These are phyloP conservation scores for Acrobasis repandana DNA, from an alignment of 2,888 invertebrate genomes.

Conservation along the genomic window DNA sequence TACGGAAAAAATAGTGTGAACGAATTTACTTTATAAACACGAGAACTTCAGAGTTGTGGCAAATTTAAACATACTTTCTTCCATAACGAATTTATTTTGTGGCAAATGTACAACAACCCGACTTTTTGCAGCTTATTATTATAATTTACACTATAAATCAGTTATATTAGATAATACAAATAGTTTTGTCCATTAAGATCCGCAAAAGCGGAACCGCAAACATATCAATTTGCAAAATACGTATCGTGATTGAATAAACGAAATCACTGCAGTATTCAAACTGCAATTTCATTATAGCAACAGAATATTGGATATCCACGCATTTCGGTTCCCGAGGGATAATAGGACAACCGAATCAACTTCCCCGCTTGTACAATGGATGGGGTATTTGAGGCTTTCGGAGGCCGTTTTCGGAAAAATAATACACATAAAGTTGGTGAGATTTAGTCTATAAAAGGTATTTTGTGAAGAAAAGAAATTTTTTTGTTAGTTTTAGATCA, in stretches of 20 bases:
- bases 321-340: conserved; percentile 59
- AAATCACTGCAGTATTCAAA: conserved; percentile 72
- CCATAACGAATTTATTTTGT: too few species aligned
- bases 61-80: too few species aligned
- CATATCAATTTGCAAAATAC: conserved; percentile 53
- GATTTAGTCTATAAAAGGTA: background rate
- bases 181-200: background rate
- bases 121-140: too few species aligned
- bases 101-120: too few species aligned
- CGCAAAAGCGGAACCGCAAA: conserved; percentile 26
- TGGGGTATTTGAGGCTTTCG: conserved; percentile 10
- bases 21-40: too few species aligned
- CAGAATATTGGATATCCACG: conserved; percentile 68
- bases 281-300: conserved; percentile 75
- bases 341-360: conserved; percentile 61
- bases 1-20: too few species aligned
- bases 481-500: too few species aligned
- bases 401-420: conserved; percentile 1
- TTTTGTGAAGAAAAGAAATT: too few species aligned
- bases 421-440: conserved; percentile 5
- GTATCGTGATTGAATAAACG: conserved; percentile 68
- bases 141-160: too few species aligned
- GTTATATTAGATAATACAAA: too few species aligned
- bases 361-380: conserved; percentile 47
- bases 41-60: too few species aligned